These are phyloP conservation scores for Ochotona curzoniae DNA, from an alignment of 2,113 vertebrate genomes.

Conservation along the genomic window DNA sequence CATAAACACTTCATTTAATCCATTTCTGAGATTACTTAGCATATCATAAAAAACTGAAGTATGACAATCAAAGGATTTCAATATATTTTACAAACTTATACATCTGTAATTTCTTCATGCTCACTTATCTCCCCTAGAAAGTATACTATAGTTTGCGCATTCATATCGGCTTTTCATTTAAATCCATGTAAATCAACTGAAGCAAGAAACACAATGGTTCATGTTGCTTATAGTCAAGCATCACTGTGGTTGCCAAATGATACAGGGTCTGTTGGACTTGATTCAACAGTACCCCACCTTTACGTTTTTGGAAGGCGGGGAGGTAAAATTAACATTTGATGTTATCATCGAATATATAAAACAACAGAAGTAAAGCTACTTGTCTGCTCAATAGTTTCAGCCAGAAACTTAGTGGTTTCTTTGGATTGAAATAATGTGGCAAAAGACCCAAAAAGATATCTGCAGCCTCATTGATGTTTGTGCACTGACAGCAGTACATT, in stretches of 20 bases:
- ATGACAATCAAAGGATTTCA: neutral
- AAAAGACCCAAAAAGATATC: neutral
- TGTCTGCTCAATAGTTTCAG: neutral
- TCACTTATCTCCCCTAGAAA: neutral
- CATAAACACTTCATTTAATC: constrained; percentile 9
- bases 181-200: neutral
- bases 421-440: neutral
- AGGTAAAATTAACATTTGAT: neutral
- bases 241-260: neutral
- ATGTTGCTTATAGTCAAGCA: neutral
- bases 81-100: neutral
- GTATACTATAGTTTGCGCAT: neutral
- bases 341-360: neutral
- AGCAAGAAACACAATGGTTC: neutral
- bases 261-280: neutral
- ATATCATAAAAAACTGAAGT: neutral
- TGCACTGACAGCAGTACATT: neutral
- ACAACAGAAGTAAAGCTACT: neutral
- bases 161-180: neutral
- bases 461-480: neutral
- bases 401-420: neutral
- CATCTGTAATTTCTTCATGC: neutral
- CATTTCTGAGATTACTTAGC: constrained; percentile 37
- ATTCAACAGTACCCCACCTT: neutral
- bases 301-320: too few relatives aligned